Evolutionary conservation across 2,113 vertebrate species (phyloP), one percentile per base, ranked within the genome.

Genomic region (Pteronura brasiliensis): DNA sequence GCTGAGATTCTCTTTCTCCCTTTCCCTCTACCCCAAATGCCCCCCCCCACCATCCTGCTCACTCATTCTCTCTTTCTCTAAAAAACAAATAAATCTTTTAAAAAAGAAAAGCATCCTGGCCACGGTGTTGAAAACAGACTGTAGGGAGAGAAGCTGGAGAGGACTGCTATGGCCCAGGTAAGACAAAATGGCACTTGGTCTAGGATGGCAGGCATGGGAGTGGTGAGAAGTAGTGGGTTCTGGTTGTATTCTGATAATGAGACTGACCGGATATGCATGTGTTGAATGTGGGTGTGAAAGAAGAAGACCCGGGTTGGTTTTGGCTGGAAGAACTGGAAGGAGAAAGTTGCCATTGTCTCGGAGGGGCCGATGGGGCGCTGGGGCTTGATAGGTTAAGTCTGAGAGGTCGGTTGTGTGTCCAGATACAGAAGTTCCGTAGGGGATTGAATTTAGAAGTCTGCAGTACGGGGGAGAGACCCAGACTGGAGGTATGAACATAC

Each of bases 161-260:
- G 2, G 2, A 10, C 23, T 0, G 59, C 12, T 42, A 4, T 4
- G 1, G 17, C 29, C 11, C 49, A 55, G 9, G 42, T 14, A 9
- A 25, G 23, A 55, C 44, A 61, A 0, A 15, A n/a, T 6, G 47
- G 74, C 1, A 0, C 44, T 44, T 9, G 4, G 57, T n/a, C 31
- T 27, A 9, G 71, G 25, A 12, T 2, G 7, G 31, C 36, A 14
- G 13, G 11, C 21, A 44, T 13, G 17, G n/a, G n/a, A 42, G 57
- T 59, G 25, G 52, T 44, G 25, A 49, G 52, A 77, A 74, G 88
- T 3, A 31, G 44, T 17, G n/a, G 63, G 11, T n/a, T 85, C 49
- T 42, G 8, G 12, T 23, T 44, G 18, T 29, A 44, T 23, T 20
- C 59, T 29, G 67, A 82, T 7, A 36, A 23, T 57, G 9, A 72